Conservation (phyloP, 92 coral and sea anemone genomes). For the Epizoanthus stellaris region DNA sequence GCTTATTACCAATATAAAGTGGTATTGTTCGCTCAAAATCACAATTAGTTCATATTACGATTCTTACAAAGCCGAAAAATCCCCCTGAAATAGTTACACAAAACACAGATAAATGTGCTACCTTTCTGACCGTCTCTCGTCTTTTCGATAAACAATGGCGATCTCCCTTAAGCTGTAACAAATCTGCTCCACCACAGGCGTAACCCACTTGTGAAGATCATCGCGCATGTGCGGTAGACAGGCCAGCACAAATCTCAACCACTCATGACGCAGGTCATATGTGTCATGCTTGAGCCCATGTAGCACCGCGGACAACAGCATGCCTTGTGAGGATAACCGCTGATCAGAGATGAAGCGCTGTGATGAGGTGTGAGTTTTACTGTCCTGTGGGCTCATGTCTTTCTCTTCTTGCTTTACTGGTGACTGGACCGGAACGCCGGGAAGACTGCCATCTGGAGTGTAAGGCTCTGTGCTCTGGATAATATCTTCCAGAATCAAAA, state of each 20-base stretch:
- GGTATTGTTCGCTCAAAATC: not conserved
- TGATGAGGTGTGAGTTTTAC: slow-evolving; percentile 61
- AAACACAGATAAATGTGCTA: not conserved
- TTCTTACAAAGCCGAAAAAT: not conserved
- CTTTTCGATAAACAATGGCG: slow-evolving; percentile 66
- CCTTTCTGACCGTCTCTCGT: slow-evolving; percentile 44
- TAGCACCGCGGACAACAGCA: slow-evolving; percentile 87
- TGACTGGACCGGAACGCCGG: slow-evolving; percentile 46
- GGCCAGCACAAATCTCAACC: slow-evolving; percentile 93
- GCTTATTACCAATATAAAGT: no score
- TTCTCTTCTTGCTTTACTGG: slow-evolving; percentile 80
- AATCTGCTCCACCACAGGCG: slow-evolving; percentile 86
- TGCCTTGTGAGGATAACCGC: slow-evolving; percentile 84
- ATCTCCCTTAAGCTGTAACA: slow-evolving; percentile 76
- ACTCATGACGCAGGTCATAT: slow-evolving; percentile 87
- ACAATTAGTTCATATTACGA: not conserved
- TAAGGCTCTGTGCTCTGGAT: slow-evolving; percentile 69
- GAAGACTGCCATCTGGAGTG: slow-evolving; percentile 64
- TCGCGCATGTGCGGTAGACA: slow-evolving; percentile 93
- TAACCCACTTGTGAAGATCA: slow-evolving; percentile 90
- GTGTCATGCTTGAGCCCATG: slow-evolving; percentile 87
- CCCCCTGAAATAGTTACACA: not conserved
- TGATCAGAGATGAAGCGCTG: slow-evolving; percentile 85
- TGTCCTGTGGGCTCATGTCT: slow-evolving; percentile 40
- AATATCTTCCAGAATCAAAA: slow-evolving; percentile 84